These are phyloP conservation scores for Mesorhabditis spiculigera DNA, from an alignment of 2,888 invertebrate genomes.

Conservation along the genomic window DNA sequence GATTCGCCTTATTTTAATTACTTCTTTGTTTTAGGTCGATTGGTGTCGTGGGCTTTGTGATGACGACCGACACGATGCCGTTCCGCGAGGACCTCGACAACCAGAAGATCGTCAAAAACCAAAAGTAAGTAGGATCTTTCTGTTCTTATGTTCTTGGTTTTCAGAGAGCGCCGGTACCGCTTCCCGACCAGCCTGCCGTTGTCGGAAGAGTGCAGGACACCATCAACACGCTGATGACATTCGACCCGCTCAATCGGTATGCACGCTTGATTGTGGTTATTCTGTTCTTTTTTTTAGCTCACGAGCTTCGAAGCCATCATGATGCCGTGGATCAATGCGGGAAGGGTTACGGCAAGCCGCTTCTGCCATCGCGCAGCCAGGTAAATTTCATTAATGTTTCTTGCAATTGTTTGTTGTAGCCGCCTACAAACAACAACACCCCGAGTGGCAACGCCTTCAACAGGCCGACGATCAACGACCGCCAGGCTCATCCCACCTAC, in stretches of 20 bases:
- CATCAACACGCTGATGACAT: not conserved
- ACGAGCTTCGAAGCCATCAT: not conserved
- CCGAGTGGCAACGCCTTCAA: not conserved
- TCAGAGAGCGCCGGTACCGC: not conserved
- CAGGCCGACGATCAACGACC: not conserved
- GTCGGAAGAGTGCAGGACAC: not conserved
- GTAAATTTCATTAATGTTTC: not conserved
- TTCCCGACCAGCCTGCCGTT: not conserved
- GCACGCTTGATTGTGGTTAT: not conserved
- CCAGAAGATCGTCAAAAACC: constrained; percentile 38
- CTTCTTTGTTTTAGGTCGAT: constrained; percentile 53
- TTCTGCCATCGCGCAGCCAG: no score
- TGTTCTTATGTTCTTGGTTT: no score
- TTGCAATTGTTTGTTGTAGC: not conserved
- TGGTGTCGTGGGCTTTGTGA: constrained; percentile 62
- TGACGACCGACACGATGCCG: constrained; percentile 63
- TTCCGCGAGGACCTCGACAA: constrained; percentile 61
- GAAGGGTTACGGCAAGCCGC: not conserved
- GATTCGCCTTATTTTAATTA: not conserved
- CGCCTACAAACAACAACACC: not conserved
- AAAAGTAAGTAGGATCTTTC: no score
- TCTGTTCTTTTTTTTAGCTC: not conserved
- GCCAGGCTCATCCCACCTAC: not conserved
- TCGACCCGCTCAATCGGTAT: not conserved
- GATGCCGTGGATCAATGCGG: not conserved